These are phyloP conservation scores for Hystrix brachyura DNA, from an alignment of 2,113 vertebrate genomes.

Conservation along the genomic window DNA sequence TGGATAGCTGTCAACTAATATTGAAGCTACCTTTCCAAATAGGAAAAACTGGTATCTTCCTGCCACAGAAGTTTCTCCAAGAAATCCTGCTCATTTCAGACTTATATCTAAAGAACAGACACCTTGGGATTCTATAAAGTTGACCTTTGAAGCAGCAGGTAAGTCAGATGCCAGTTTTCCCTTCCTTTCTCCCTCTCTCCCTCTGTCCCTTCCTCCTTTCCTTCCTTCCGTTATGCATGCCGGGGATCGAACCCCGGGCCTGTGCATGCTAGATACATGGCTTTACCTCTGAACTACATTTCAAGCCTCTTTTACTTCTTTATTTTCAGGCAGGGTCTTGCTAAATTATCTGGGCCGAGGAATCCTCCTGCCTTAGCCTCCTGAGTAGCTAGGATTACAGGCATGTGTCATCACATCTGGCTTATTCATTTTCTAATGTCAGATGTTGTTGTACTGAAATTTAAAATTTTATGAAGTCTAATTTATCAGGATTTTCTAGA, in stretches of 20 bases:
- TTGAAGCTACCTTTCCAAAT: constrained; percentile 72
- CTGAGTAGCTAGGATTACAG: not conserved
- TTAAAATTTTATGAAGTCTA: not conserved
- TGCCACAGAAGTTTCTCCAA: constrained; percentile 91
- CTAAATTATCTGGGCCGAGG: too few relatives aligned
- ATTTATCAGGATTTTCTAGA: not conserved
- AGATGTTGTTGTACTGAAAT: not conserved
- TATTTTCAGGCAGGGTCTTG: not conserved
- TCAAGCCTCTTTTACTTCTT: not conserved
- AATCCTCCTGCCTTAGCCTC: not conserved
- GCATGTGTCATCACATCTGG: not conserved
- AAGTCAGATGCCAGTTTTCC: constrained; percentile 34
- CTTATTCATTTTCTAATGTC: not conserved
- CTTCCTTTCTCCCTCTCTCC: not conserved
- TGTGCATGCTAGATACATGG: too few relatives aligned
- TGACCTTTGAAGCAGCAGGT: constrained; percentile 95
- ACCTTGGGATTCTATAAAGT: constrained; percentile 90
- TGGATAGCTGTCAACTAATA: not conserved
- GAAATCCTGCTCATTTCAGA: constrained; percentile 90
- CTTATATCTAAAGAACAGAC: constrained; percentile 92
- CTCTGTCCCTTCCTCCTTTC: not conserved
- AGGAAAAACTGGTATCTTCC: constrained; percentile 99
- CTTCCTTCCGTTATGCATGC: too few relatives aligned
- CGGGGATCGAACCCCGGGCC: too few relatives aligned
- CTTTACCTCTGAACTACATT: too few relatives aligned